Evolutionary conservation across 2,888 invertebrate species (phyloP).

Genomic region (Orchesellides sinensis): DNA sequence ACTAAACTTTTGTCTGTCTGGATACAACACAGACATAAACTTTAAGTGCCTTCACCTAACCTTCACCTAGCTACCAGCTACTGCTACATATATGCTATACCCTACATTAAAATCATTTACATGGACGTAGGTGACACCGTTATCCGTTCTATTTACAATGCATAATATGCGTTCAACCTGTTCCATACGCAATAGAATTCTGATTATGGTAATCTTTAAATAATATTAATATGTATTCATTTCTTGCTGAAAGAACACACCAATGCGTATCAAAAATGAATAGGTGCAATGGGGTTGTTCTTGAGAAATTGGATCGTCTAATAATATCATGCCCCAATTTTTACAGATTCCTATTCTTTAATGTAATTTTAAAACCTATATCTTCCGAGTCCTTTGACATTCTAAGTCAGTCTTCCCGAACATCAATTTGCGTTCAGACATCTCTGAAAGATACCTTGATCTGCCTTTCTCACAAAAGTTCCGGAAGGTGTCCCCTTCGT

Average conservation of each 20-base stretch:
- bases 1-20: background rate
- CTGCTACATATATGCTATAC: too few relatives aligned
- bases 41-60: slow-evolving; percentile 16
- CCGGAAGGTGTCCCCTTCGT: background rate
- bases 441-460: background rate
- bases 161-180: too few relatives aligned
- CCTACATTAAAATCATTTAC: too few relatives aligned
- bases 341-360: background rate
- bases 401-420: slow-evolving; percentile 20
- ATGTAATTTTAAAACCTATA: slow-evolving; percentile 3
- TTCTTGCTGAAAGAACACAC: too few relatives aligned
- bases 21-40: background rate
- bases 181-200: too few relatives aligned
- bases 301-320: slow-evolving; percentile 48
- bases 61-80: slow-evolving; percentile 14
- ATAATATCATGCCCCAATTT: slow-evolving; percentile 54
- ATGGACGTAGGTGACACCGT: too few relatives aligned
- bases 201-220: too few relatives aligned
- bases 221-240: too few relatives aligned
- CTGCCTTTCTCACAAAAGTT: background rate
- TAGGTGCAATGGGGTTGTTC: too few relatives aligned
- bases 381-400: slow-evolving; percentile 25
- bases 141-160: too few relatives aligned
- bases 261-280: too few relatives aligned
- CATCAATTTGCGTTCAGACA: background rate